Percentiles rank a stretch among this genome's conserved stretches.
Conservation (phyloP, 2,888 invertebrate genomes). For the Eristalis arbustorum region DNA sequence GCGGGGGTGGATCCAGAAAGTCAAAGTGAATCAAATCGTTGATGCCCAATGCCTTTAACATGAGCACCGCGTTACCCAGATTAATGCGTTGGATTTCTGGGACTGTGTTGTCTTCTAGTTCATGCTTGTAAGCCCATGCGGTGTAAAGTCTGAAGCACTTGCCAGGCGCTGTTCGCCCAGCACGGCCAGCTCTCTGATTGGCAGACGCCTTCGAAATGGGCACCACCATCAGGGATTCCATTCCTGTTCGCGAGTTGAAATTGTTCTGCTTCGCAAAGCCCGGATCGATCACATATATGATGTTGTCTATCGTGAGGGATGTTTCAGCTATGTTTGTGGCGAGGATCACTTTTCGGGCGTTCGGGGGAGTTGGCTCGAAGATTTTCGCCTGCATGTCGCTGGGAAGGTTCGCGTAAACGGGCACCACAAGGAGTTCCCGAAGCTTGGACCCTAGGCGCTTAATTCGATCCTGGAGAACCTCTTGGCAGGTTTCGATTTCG, state of each 20-base stretch:
- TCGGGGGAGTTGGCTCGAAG: conserved; percentile 98
- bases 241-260: conserved; percentile 98
- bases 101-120: conserved; percentile 98
- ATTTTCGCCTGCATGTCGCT: conserved; percentile 99
- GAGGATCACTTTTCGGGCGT: conserved; percentile 96
- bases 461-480: conserved; percentile 93
- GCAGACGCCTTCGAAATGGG: conserved; percentile 99
- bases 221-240: conserved; percentile 99
- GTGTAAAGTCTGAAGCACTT: conserved; percentile 99
- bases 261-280: conserved; percentile 99
- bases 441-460: conserved; percentile 96
- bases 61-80: conserved; percentile 96
- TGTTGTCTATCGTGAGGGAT: conserved; percentile 98
- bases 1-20: conserved; percentile 98
- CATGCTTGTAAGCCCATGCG: conserved; percentile 98
- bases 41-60: conserved; percentile 97
- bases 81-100: conserved; percentile 99
- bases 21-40: conserved; percentile 99
- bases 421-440: conserved; percentile 93
- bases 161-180: conserved; percentile 97
- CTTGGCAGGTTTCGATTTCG: conserved; percentile 94
- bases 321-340: conserved; percentile 99
- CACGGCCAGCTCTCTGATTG: conserved; percentile 97
- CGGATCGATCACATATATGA: conserved; percentile 99
- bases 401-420: conserved; percentile 98